Evolutionary conservation across 2,113 vertebrate species (phyloP), one percentile per base, ranked within the genome.

Genomic region (Patagioenas fasciata): DNA sequence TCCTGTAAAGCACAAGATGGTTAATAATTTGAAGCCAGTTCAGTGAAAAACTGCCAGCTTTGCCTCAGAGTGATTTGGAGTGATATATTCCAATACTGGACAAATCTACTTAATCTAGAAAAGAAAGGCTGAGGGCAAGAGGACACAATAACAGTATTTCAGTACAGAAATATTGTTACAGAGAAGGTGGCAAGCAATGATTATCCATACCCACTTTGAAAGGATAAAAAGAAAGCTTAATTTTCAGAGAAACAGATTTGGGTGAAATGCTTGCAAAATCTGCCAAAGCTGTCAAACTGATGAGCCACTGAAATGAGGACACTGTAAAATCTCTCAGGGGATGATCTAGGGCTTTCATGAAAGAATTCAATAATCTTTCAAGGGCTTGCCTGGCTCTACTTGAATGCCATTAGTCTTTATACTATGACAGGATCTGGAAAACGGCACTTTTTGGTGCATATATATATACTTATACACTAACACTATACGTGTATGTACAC

Each of bases 161-260:
- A 88, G 20, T 53, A 62, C 13, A 69, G 75, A 64, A 91, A n/a
- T 17, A 19, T 29, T 75, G 32, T 88, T 71, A 36, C 48, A 48
- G 19, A 61, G 67, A 71, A 70, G 53, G 2, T 4, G 38, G 32
- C 24, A 64, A 64, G 86, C 44, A 72, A 0, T 67, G 21, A 58
- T 80, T 83, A 51, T 78, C 48, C 44, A 72, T 60, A 21, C 4
- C 8, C 4, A 62, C 70, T 83, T 56, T 34, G 34, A 80, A 75
- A 65, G 40, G 32, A 72, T 51, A 75, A 85, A 88, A 74, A 31
- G 18, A 56, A 72, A 32, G 29, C 66, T 89, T 86, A 60, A 91
- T 83, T 91, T 93, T 23, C 32, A 83, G 58, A 86, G 25, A 86
- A 94, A 38, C 24, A 86, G 25, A 86, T 91, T 91, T 94, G 64